These are phyloP conservation scores for Gila orcuttii DNA, from an alignment of 2,113 vertebrate species.

Conservation along the genomic window DNA sequence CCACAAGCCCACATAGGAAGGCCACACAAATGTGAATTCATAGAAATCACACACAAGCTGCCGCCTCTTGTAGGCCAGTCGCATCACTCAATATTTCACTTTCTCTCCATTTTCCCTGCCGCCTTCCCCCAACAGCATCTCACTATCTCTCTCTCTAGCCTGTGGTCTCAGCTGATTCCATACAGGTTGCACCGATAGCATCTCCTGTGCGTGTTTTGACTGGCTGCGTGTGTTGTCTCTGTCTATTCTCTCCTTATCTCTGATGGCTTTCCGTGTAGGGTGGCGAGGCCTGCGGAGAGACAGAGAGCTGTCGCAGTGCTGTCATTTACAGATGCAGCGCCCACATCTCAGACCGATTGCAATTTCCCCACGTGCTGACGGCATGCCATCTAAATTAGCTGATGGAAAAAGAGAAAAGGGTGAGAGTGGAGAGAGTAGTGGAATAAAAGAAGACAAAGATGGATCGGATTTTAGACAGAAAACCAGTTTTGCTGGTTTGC, in stretches of 20 bases:
- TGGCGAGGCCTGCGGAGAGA: slow-evolving; percentile 38
- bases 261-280: slow-evolving; percentile 47
- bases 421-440: slow-evolving; percentile 8
- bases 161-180: slow-evolving; percentile 35
- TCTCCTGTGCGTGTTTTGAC: slow-evolving; percentile 63
- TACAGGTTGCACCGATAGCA: slow-evolving; percentile 54
- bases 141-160: slow-evolving; percentile 22
- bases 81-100: slow-evolving; percentile 4
- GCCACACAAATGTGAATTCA: not conserved
- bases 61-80: slow-evolving; percentile 1
- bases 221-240: slow-evolving; percentile 55
- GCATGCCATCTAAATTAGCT: slow-evolving; percentile 32
- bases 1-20: not conserved
- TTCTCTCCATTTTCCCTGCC: not conserved
- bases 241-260: slow-evolving; percentile 59
- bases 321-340: slow-evolving; percentile 37
- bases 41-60: not conserved
- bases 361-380: slow-evolving; percentile 23
- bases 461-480: slow-evolving; percentile 29
- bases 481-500: not conserved
- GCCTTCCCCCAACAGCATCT: not conserved
- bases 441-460: slow-evolving; percentile 1
- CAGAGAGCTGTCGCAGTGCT: slow-evolving; percentile 34
- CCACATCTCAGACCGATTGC: slow-evolving; percentile 2
- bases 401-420: slow-evolving; percentile 29